Percentiles rank a stretch among this genome's conserved stretches.
phyloP scores from a whole-genome alignment of 2,113 vertebrate genomes.

The Sisor rabdophorus region DNA sequence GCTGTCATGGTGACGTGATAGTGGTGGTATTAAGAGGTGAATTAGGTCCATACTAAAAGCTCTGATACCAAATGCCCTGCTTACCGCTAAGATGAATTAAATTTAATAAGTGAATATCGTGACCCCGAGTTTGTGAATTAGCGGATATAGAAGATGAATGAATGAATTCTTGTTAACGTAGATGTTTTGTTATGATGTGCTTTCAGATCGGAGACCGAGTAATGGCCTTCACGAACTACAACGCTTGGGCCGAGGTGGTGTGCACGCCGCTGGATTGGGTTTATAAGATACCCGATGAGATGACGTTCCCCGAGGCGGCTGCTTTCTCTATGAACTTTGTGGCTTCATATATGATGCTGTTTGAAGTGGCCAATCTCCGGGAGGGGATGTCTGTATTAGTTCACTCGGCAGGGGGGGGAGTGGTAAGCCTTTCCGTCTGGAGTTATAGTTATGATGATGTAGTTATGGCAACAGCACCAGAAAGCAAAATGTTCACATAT shows the following conservation, averaged over 20 bases:
- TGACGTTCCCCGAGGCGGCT: slow-evolving; percentile 91
- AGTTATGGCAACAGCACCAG: slow-evolving; percentile 10
- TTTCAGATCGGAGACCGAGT: slow-evolving; percentile 91
- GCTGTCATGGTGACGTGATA: too few species aligned
- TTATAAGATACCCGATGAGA: slow-evolving; percentile 93
- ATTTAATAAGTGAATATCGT: too few species aligned
- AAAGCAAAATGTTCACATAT: too few species aligned
- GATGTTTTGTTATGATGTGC: too few species aligned
- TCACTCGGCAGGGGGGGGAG: slow-evolving; percentile 91
- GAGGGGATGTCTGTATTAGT: slow-evolving; percentile 98
- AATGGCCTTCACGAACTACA: slow-evolving; percentile 95
- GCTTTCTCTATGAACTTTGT: slow-evolving; percentile 96
- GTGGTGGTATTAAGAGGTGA: too few species aligned
- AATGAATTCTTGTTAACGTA: neutral
- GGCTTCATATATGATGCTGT: slow-evolving; percentile 97
- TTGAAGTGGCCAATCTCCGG: slow-evolving; percentile 91
- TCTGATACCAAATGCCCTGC: too few species aligned
- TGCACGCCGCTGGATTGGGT: slow-evolving; percentile 88
- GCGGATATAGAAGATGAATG: too few species aligned
- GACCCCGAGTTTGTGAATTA: too few species aligned
- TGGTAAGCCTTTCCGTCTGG: slow-evolving; percentile 73
- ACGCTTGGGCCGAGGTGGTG: slow-evolving; percentile 95
- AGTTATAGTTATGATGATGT: slow-evolving; percentile 2
- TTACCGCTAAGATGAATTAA: too few species aligned
- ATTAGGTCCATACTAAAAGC: too few species aligned